Evolutionary conservation across 2,888 invertebrate species (phyloP), one percentile per base, ranked within the genome.

Genomic region (Xestia xanthographa): DNA sequence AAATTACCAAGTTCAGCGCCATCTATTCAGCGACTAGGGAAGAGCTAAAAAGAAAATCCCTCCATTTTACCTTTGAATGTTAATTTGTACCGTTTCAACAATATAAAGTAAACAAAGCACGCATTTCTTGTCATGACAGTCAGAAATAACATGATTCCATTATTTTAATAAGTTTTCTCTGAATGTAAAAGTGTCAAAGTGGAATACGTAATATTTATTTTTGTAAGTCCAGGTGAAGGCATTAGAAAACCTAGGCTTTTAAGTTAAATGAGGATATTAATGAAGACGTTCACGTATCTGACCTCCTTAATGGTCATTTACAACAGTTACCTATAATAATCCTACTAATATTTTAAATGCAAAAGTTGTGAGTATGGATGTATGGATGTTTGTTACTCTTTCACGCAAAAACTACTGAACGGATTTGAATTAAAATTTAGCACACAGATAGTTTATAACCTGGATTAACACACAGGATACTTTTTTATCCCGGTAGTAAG

Each of bases 181-280:
- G 43, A 69, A 70, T 69, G 26, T 26, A 12, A 34, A 68, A 79
- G 41, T 41, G 26, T 45, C 20, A 48, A 48, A 48, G 8, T 48
- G 22, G 41, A 79, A 58, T 58, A 60, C 6, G 22, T 50, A 22
- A 50, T 71, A 17, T 72, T 77, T 80, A 43, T 50, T 80, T 71
- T 62, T n/a, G 9, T 34, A 6, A 50, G 41, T 34, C 6, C 6
- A 9, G 29, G 29, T 9, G 34, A 53, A 62, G 72, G 72, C 9
- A 26, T 3, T 48, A 58, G 0, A 41, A 79, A 50, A 43, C 34
- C 34, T 60, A 76, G 58, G 20, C 26, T 60, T 71, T 77, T 29
- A n/a, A 34, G 34, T 50, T 63, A 43, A 50, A 62, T 68, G n/a
- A 29, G 48, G 45, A 45, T 48, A 79, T 76, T 75, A 53, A 12